phyloP scores from a whole-genome alignment of 2,797 vertebrate genomes.

The Anomalospiza imberbis region DNA sequence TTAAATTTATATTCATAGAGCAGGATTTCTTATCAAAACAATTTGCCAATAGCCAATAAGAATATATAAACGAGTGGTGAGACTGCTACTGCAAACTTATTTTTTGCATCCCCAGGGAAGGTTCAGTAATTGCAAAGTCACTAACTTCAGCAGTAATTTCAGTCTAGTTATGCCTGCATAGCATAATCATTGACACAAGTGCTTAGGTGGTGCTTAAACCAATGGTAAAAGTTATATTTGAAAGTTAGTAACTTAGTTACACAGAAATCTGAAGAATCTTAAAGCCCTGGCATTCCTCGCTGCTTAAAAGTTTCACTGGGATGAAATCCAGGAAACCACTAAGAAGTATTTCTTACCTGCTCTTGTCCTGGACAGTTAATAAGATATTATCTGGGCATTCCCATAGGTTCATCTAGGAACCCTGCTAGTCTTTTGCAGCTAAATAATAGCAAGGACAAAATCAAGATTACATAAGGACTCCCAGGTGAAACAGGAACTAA shows the following conservation, averaged over 20 bases:
- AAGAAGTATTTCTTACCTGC: background rate
- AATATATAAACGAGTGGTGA: background rate
- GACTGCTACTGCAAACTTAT: background rate
- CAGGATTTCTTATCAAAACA: slow-evolving; percentile 5
- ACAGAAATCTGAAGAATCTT: background rate
- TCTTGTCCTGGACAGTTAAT: background rate
- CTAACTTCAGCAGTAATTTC: slow-evolving; percentile 35
- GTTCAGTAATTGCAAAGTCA: slow-evolving; percentile 35
- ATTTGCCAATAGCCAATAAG: slow-evolving; percentile 27
- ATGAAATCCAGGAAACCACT: background rate
- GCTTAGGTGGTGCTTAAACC: background rate
- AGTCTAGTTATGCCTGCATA: background rate
- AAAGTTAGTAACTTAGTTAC: background rate
- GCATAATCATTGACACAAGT: slow-evolving; percentile 34
- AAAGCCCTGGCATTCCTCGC: background rate
- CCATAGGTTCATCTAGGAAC: background rate
- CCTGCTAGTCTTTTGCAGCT: background rate
- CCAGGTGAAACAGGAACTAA: background rate
- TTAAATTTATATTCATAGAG: slow-evolving; percentile 22
- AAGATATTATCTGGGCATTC: background rate
- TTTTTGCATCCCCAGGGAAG: slow-evolving; percentile 5
- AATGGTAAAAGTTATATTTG: background rate
- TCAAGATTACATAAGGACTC: background rate
- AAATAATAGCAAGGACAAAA: background rate
- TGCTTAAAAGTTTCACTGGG: background rate